phyloP scores from a whole-genome alignment of 2,797 vertebrate genomes.

The Myotis vivesi region DNA sequence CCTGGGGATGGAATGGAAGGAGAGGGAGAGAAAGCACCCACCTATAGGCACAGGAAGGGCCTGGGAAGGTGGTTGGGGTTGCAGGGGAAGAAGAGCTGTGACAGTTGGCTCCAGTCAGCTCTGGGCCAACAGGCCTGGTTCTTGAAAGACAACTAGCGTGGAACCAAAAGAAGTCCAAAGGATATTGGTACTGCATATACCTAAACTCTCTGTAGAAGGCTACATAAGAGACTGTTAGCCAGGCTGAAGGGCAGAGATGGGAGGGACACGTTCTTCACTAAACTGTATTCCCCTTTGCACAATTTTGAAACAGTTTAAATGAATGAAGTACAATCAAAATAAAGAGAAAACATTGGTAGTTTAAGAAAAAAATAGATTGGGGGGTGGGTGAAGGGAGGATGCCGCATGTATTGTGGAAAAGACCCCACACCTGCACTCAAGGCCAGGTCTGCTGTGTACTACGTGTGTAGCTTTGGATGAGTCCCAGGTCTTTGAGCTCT shows the following conservation, averaged over 20 bases:
- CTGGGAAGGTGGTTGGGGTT: not conserved
- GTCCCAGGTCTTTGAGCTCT: constrained; percentile 15
- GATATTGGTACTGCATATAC: not conserved
- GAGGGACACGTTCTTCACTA: constrained; percentile 27
- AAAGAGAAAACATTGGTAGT: constrained; percentile 45
- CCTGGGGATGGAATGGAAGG: not conserved
- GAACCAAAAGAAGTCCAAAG: constrained; percentile 24
- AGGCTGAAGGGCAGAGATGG: not conserved
- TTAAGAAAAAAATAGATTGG: constrained; percentile 5
- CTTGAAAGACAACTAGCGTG: constrained; percentile 11
- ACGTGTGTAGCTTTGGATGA: not conserved
- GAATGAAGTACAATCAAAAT: constrained; percentile 56
- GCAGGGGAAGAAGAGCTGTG: not conserved
- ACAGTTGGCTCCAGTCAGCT: constrained; percentile 20
- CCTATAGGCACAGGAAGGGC: not conserved
- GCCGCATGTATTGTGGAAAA: not conserved
- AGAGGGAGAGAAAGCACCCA: not conserved
- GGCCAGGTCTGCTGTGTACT: constrained; percentile 14
- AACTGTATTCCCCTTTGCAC: constrained; percentile 7
- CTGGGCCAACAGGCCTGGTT: not conserved
- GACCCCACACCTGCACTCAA: not conserved
- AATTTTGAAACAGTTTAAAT: constrained; percentile 52
- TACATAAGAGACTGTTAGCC: constrained; percentile 38
- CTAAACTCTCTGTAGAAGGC: not conserved
- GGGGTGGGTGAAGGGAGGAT: not conserved